Evolutionary conservation across 2,113 vertebrate species (phyloP), one percentile per base, ranked within the genome.

Genomic region (Dasyprocta punctata): DNA sequence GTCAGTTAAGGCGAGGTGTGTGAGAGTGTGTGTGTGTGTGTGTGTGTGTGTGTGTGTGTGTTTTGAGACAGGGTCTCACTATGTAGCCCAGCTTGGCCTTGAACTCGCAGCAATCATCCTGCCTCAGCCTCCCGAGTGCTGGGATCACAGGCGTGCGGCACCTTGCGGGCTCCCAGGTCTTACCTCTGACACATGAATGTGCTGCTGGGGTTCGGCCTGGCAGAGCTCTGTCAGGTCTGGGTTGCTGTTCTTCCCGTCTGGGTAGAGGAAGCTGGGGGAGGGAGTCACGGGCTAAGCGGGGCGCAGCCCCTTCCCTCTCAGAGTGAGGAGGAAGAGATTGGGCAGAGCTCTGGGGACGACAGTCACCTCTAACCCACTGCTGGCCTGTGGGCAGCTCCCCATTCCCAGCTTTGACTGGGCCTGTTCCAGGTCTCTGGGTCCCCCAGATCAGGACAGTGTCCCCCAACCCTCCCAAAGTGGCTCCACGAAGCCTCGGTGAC

Each of bases 111-210:
- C 13, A 0, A 47, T 47, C 73, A 13, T 77, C 26, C 44, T 77
- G 73, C 73, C 73, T 49, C 44, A 30, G 73, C 26, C 44, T 77
- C 73, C 73, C 12, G 28, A 30, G 73, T 17, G 44, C 73, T 77
- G 73, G 73, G 41, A 47, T 47, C 41, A 47, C 41, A 28, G 73
- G 73, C 0, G 13, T 30, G 41, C 1, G 2, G 24, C 12, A 7
- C 41, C 41, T 30, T 13, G 11, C 26, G 12, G 44, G 11, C 73
- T 77, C 1, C 7, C 0, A 54, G 54, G 20, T 20, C 93, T 98
- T 97, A 99, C 99, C 98, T 99, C 98, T 13, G 99, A 98, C 77
- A 99, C 99, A 33, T 95, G 97, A 92, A 99, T 98, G 94, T 95
- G 97, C 36, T 97, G 97, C 71, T 97, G 98, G 22, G 98, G 90